phyloP scores from a whole-genome alignment of 2,113 vertebrate genomes.

The Campylomormyrus tamandua region DNA sequence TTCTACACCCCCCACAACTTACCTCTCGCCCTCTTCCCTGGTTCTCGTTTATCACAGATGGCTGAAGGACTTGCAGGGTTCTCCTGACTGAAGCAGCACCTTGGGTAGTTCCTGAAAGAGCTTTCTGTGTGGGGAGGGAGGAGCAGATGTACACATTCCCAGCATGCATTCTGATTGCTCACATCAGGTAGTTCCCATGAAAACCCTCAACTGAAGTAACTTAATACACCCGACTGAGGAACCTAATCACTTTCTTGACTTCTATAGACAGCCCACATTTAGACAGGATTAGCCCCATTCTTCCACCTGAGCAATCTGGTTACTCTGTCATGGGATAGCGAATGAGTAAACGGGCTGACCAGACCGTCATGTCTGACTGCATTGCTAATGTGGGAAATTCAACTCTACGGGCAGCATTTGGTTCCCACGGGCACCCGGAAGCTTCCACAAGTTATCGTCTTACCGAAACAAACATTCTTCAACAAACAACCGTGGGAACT shows the following conservation, averaged over 20 bases:
- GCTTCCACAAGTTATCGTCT: slow-evolving; percentile 52
- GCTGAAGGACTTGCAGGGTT: slow-evolving; percentile 79
- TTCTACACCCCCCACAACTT: background rate
- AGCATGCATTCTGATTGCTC: background rate
- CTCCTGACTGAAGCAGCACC: slow-evolving; percentile 53
- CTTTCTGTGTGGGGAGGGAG: slow-evolving; percentile 54
- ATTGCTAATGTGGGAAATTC: slow-evolving; percentile 70
- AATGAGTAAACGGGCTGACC: slow-evolving; percentile 52
- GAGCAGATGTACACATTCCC: background rate
- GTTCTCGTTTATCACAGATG: slow-evolving; percentile 62
- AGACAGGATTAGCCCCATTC: slow-evolving; percentile 48
- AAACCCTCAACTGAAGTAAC: background rate
- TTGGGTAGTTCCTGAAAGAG: slow-evolving; percentile 44
- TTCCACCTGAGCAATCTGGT: slow-evolving; percentile 49
- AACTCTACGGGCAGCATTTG: slow-evolving; percentile 36
- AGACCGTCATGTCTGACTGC: slow-evolving; percentile 50
- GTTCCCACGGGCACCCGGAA: slow-evolving; percentile 68
- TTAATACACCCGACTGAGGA: background rate
- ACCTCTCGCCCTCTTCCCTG: slow-evolving; percentile 73
- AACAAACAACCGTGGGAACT: slow-evolving; percentile 68
- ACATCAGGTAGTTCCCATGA: background rate
- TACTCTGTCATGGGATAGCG: slow-evolving; percentile 59
- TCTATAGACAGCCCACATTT: slow-evolving; percentile 44
- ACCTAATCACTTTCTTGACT: slow-evolving; percentile 6
- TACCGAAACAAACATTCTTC: slow-evolving; percentile 41